Base-by-base conservation (phyloP, 1,140 invertebrate genomes). In the Hylaeus anthracinus region DNA sequence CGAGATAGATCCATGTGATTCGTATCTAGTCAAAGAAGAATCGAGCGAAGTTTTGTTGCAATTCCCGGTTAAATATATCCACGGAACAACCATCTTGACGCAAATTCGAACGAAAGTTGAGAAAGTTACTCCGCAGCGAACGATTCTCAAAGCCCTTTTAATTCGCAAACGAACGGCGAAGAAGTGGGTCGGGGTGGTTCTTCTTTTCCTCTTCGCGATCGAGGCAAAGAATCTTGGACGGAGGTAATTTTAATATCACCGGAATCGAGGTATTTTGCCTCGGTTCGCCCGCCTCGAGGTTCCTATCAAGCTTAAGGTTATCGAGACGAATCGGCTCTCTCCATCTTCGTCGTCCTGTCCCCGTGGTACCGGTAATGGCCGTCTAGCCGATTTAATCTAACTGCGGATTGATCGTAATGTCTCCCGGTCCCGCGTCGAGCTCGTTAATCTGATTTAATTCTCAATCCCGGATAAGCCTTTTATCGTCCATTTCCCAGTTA, bases 301-400 rank as follows among this genome's bases (percentile, higher is more conserved):
- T 63, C 39, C 70, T 72, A 55, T 72, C 70, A 37, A 26, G 65
- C 48, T 72, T 53, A 45, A 72, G 72, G 60, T 51, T 53, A 74
- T 74, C 5, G 78, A 80, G 72, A 67, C 78, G 5, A n/a, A 60
- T 55, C 63, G 60, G 3, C 67, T 63, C n/a, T 9, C 5, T 15
- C 14, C 43, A 14, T 12, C 43, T 15, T 67, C 43, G 8, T 37
- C 39, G 41, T 26, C n/a, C 6, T 26, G 39, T 10, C 26, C 74
- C n/a, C 41, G 2, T 51, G 6, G 4, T 41, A 5, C 41, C 26
- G 26, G 60, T 73, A 79, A 73, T 73, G 77, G 61, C 73, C 39
- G 63, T 74, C 77, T 66, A 79, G 51, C 51, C 53, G 63, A 66
- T 74, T 79, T 80, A 67, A 75, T 80, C 72, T 55, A 80, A 75